Percentiles rank a stretch among this genome's conserved stretches.
phyloP scores from a whole-genome alignment of 2,888 invertebrate species.

The Nineta flava region DNA sequence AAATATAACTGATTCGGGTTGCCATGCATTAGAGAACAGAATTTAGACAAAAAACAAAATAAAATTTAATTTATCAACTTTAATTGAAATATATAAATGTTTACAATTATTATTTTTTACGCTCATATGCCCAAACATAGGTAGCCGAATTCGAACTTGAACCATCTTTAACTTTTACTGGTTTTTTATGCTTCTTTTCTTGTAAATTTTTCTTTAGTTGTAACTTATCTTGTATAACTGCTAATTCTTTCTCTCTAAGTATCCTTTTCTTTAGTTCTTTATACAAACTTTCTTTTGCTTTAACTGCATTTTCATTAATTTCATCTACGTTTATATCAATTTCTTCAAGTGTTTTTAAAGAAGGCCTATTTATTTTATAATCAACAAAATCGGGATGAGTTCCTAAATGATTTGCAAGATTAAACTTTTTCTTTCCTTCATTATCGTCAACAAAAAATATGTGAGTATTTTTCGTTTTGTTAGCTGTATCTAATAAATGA shows the following conservation, averaged over 20 bases:
- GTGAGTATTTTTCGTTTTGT: slow-evolving; percentile 56
- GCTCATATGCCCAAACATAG: background rate
- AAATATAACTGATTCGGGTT: too few species aligned
- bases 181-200: slow-evolving; percentile 40
- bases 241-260: slow-evolving; percentile 58
- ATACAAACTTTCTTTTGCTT: slow-evolving; percentile 46
- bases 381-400: slow-evolving; percentile 58
- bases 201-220: slow-evolving; percentile 52
- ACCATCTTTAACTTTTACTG: slow-evolving; percentile 37
- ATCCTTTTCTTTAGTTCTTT: slow-evolving; percentile 60
- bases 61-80: slow-evolving; percentile 19
- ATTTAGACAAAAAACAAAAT: too few species aligned
- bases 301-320: slow-evolving; percentile 34
- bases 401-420: slow-evolving; percentile 51
- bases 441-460: slow-evolving; percentile 52
- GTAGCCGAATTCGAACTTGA: background rate
- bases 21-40: too few species aligned
- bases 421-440: slow-evolving; percentile 41
- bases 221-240: slow-evolving; percentile 62
- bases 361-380: slow-evolving; percentile 53
- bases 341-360: slow-evolving; percentile 37
- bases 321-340: slow-evolving; percentile 29
- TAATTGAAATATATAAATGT: background rate
- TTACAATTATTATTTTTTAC: background rate
- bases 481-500: slow-evolving; percentile 64